A percentile compares a stretch with the other conserved stretches of the same genome.
Conservation (phyloP, 2,888 invertebrate species). For the Ectemnius lituratus region DNA sequence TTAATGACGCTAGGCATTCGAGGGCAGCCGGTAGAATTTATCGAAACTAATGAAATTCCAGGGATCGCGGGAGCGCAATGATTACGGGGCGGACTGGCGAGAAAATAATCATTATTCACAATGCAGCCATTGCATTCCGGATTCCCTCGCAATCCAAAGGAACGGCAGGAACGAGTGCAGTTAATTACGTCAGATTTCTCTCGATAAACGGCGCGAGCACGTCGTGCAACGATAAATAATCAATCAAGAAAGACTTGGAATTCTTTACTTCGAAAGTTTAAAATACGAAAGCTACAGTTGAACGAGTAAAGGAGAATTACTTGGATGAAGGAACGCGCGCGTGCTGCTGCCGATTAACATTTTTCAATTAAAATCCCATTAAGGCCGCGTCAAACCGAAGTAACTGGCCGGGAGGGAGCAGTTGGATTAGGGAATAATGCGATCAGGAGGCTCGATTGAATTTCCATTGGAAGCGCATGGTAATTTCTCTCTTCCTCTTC, state of each 20-base stretch:
- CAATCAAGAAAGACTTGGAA: too few relatives aligned
- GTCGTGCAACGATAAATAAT: not conserved
- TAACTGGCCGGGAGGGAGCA: slow-evolving; percentile 21
- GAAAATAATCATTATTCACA: slow-evolving; percentile 55
- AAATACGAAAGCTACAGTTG: not conserved
- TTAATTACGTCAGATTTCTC: slow-evolving; percentile 39
- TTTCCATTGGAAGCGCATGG: slow-evolving; percentile 54
- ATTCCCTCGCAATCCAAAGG: slow-evolving; percentile 28
- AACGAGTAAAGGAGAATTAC: not conserved
- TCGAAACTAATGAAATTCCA: slow-evolving; percentile 63
- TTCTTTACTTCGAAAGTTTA: too few relatives aligned
- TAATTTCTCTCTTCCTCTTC: slow-evolving; percentile 38
- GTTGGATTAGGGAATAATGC: slow-evolving; percentile 59
- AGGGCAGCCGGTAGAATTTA: slow-evolving; percentile 50
- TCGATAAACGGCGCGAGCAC: not conserved
- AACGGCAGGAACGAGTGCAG: slow-evolving; percentile 25
- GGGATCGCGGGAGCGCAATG: slow-evolving; percentile 38
- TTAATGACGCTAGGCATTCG: slow-evolving; percentile 52
- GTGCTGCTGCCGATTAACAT: slow-evolving; percentile 56
- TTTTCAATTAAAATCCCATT: slow-evolving; percentile 67
- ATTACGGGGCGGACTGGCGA: slow-evolving; percentile 37
- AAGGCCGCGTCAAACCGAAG: slow-evolving; percentile 44
- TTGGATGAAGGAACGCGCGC: slow-evolving; percentile 10
- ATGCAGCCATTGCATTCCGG: slow-evolving; percentile 41
- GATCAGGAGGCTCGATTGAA: slow-evolving; percentile 60